Percentiles rank a stretch among this genome's conserved stretches.
Conservation (phyloP, 2,888 invertebrate genomes). For the Lasioglossum morio region DNA sequence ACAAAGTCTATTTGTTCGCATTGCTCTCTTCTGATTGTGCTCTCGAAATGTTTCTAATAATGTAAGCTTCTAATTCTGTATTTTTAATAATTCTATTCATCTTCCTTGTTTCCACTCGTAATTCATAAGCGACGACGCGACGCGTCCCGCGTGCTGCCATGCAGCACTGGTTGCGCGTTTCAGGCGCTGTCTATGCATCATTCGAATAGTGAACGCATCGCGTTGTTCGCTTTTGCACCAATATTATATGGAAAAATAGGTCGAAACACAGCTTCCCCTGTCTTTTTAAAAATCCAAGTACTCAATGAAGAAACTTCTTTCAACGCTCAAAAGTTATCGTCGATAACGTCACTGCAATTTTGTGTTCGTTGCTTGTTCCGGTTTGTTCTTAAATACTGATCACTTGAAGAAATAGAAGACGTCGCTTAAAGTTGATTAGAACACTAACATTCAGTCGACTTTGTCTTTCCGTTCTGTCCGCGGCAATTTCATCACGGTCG, state of each 20-base stretch:
- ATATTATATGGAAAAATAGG: not conserved
- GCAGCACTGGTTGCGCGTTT: conserved; percentile 30
- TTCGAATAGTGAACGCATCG: not conserved
- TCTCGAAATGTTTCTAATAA: not conserved
- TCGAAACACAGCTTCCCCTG: not conserved
- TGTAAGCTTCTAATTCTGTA: not conserved
- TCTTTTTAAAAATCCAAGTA: not conserved
- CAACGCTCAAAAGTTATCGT: not conserved
- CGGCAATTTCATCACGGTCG: conserved; percentile 4
- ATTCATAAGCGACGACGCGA: not conserved
- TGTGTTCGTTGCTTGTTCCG: not conserved
- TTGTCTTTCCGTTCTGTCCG: not conserved
- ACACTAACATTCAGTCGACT: not conserved
- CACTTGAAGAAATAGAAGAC: not conserved
- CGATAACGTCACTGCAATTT: not conserved
- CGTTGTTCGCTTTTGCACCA: not conserved
- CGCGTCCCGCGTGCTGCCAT: not conserved
- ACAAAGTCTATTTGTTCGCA: not conserved
- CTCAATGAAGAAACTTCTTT: not conserved
- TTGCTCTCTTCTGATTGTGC: too few relatives aligned
- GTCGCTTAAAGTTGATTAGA: not conserved
- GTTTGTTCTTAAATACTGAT: not conserved
- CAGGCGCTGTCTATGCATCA: conserved; percentile 2
- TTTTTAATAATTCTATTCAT: not conserved
- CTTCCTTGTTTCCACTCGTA: not conserved